Conservation (phyloP, 2,113 vertebrate species). For the Theristicus caerulescens region DNA sequence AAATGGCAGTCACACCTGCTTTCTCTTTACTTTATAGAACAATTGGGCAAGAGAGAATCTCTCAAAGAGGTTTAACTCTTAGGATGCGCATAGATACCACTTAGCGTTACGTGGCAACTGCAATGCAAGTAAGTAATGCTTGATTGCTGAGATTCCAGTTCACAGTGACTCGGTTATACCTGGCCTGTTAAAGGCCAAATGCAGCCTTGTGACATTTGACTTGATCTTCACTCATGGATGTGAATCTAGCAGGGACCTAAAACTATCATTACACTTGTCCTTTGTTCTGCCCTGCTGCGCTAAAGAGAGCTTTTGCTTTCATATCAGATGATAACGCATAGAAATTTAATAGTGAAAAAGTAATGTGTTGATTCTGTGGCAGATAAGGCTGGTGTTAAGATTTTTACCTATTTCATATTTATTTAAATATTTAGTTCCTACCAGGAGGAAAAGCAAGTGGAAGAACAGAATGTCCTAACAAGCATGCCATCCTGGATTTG, state of each 20-base stretch:
- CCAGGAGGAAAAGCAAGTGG: not conserved
- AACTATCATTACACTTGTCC: not conserved
- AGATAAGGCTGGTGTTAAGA: not conserved
- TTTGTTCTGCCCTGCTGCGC: not conserved
- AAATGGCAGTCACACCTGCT: not conserved
- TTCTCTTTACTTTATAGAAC: not conserved
- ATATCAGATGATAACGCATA: not conserved
- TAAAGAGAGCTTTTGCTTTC: not conserved
- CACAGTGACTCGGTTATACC: not conserved
- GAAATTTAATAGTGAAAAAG: not conserved
- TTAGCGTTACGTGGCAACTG: not conserved
- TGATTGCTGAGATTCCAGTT: not conserved
- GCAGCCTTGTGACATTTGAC: not conserved
- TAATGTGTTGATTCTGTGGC: not conserved
- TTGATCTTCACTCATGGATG: not conserved
- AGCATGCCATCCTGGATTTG: not conserved
- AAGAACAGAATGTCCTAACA: not conserved
- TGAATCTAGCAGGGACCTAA: not conserved
- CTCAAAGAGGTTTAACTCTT: not conserved
- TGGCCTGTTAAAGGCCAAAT: not conserved
- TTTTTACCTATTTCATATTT: not conserved
- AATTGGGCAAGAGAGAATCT: not conserved
- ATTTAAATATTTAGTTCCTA: not conserved
- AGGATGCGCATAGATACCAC: not conserved
- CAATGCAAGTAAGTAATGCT: not conserved